Conservation (phyloP, 1,140 invertebrate species). For the Rhyacophila brunnea region DNA sequence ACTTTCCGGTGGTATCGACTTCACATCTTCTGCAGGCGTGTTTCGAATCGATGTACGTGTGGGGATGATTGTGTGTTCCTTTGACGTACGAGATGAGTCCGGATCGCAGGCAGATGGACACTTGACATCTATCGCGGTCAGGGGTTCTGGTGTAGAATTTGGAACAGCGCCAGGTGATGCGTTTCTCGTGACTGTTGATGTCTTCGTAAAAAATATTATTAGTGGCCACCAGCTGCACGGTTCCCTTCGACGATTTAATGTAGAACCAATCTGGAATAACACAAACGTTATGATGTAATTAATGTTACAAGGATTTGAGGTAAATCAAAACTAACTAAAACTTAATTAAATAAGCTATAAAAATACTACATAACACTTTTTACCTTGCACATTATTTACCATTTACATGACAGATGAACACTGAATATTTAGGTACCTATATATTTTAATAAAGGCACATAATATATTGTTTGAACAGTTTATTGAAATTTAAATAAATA, state of each 20-base stretch:
- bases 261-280: conserved; percentile 54
- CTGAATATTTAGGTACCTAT: too few relatives aligned
- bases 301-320: too few relatives aligned
- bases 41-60: conserved; percentile 50
- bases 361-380: too few relatives aligned
- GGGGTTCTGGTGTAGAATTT: conserved; percentile 50
- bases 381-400: too few relatives aligned
- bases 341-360: too few relatives aligned
- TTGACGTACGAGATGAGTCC: conserved; percentile 50
- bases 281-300: too few relatives aligned
- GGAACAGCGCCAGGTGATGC: conserved; percentile 52
- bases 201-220: conserved; percentile 54
- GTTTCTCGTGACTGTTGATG: conserved; percentile 48
- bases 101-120: conserved; percentile 49
- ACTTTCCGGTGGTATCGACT: conserved; percentile 53
- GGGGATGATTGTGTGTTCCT: conserved; percentile 48
- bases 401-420: too few relatives aligned
- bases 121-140: conserved; percentile 43
- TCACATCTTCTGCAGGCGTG: conserved; percentile 49
- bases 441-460: too few relatives aligned
- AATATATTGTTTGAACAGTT: too few relatives aligned
- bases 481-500: too few relatives aligned
- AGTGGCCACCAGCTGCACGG: conserved; percentile 48
- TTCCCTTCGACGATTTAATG: conserved; percentile 50
- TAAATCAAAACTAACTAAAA: too few relatives aligned